Base-by-base conservation (phyloP, 2,888 invertebrate genomes). In the Seira ritae region DNA sequence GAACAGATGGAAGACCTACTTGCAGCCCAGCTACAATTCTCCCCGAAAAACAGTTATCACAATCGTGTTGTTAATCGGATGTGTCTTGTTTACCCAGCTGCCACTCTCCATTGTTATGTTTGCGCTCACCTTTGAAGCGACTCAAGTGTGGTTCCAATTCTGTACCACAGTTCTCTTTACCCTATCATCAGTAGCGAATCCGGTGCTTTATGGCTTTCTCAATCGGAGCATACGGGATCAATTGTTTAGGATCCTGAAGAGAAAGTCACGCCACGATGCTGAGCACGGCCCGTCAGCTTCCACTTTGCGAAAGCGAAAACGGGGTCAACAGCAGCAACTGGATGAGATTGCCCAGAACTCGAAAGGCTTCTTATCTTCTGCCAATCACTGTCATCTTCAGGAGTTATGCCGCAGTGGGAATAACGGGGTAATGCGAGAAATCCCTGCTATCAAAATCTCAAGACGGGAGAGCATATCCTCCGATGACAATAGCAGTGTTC, bases 181-280 rank as follows among this genome's bases (percentile, higher is more conserved):
- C 55, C 69, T 87, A n/a, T 84, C 87, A 0, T 85, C 87, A 0
- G 80, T 88, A 1, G 76, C 86, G 0, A 87, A 88, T 79, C 89
- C 89, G 24, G 81, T 89, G 22, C 85, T 89, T 23, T 89, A 89
- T 65, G 89, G 89, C 22, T 87, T 89, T 65, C 87, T 89, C 12
- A 89, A 89, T 60, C 73, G 89, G 68, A 87, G 80, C 79, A 89
- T 89, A 62, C 82, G 89, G 37, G 74, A 86, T 37, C 86, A 87
- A 62, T 78, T 89, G 55, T 87, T 86, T 85, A 85, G 87, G 69
- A 62, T 86, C 2, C 74, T 83, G 12, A 42, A 68, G 65, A 31
- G 74, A 8, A 78, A 79, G 74, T 68, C 73, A 12, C 68, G 66
- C 60, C 68, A 68, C 60, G 15, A 4, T 42, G 42, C 22, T 10